Conservation (phyloP, 2,113 vertebrate species). For the Pavo muticus region DNA sequence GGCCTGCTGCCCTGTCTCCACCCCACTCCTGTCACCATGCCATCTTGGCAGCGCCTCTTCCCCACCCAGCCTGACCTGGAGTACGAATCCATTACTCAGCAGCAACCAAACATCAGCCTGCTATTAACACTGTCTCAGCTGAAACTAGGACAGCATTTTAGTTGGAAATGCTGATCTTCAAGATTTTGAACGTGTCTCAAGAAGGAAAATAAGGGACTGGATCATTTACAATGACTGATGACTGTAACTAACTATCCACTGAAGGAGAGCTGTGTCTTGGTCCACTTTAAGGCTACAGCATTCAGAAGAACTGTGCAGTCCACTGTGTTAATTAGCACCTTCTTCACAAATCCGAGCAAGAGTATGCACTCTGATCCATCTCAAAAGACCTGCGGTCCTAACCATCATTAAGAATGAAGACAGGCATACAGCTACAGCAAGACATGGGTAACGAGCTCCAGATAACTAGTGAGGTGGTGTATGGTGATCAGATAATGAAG, state of each 20-base stretch:
- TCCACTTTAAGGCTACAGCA: neutral
- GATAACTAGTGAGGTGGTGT: neutral
- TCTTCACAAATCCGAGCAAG: neutral
- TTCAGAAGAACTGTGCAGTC: neutral
- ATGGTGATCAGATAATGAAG: neutral
- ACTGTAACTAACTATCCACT: neutral
- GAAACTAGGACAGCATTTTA: neutral
- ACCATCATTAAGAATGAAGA: neutral
- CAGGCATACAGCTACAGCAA: neutral
- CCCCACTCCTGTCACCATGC: no score
- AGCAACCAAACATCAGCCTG: neutral
- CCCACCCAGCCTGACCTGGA: no score
- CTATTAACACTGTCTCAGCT: neutral
- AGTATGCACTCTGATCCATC: neutral
- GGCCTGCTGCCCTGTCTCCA: no score
- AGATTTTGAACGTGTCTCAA: neutral
- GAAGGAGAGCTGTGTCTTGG: neutral
- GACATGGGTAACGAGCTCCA: rapidly evolving
- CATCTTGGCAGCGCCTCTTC: no score
- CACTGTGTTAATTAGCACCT: rapidly evolving
- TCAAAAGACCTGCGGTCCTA: neutral
- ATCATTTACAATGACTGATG: neutral
- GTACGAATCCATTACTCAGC: neutral
- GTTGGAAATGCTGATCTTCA: neutral
- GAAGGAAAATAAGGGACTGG: neutral